These are phyloP conservation scores for Hippocampus mohnikei DNA, from an alignment of 2,113 vertebrate genomes.

Conservation along the genomic window DNA sequence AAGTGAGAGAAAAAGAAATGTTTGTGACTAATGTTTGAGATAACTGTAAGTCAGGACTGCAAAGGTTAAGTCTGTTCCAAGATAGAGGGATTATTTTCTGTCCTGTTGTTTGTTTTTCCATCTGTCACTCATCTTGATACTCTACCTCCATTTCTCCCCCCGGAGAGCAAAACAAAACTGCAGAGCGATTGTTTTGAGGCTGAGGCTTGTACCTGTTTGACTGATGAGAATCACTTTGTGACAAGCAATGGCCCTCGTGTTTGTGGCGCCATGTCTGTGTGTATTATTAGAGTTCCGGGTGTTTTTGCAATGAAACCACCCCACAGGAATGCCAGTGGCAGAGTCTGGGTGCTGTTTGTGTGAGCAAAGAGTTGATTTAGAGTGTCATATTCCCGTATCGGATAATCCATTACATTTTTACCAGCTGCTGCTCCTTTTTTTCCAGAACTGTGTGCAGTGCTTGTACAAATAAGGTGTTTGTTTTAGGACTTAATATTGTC, in stretches of 20 bases:
- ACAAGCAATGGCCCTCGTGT: constrained; percentile 11
- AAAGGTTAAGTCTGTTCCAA: constrained; percentile 12
- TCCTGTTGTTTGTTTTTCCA: constrained; percentile 11
- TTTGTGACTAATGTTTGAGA: neutral
- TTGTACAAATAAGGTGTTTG: neutral
- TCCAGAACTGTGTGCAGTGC: too few relatives aligned
- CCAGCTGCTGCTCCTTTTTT: constrained; percentile 12
- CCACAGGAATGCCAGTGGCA: neutral
- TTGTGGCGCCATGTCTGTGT: constrained; percentile 3
- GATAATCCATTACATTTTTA: constrained; percentile 51
- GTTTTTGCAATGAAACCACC: neutral
- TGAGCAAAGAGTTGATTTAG: neutral
- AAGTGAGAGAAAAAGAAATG: neutral
- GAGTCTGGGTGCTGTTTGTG: neutral
- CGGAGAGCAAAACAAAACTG: neutral
- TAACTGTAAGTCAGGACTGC: constrained; percentile 1
- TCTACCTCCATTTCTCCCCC: constrained; percentile 10
- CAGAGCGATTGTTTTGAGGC: constrained; percentile 3
- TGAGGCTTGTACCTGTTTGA: constrained; percentile 9
- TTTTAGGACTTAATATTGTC: neutral
- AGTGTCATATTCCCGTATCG: constrained; percentile 4
- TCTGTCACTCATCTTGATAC: constrained; percentile 16
- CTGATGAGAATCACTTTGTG: constrained; percentile 43
- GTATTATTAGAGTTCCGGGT: neutral
- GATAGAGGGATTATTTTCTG: neutral